A percentile compares a stretch with the other conserved stretches of the same genome.
These are phyloP conservation scores for Volucella inflata DNA, from an alignment of 2,888 invertebrate species.

Conservation along the genomic window DNA sequence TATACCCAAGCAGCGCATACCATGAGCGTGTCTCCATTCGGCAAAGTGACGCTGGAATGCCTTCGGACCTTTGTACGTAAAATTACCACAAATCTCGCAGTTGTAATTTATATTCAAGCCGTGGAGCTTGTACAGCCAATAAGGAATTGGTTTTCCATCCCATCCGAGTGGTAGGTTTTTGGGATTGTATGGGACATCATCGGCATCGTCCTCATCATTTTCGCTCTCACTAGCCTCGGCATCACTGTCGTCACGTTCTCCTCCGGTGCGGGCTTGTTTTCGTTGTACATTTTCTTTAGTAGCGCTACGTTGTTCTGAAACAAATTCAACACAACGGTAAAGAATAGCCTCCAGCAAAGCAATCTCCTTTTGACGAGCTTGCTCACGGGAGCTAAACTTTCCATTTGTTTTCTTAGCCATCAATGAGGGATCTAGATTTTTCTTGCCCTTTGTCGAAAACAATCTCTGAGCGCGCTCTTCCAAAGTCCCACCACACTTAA, in stretches of 20 bases:
- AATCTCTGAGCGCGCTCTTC: conserved; percentile 98
- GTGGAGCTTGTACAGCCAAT: conserved; percentile 99
- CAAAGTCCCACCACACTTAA: conserved; percentile 99
- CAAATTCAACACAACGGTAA: conserved; percentile 93
- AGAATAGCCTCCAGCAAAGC: conserved; percentile 95
- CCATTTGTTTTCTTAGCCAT: conserved; percentile 94
- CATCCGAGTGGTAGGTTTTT: conserved; percentile 99
- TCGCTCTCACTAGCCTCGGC: conserved; percentile 92
- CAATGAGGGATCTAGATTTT: conserved; percentile 94
- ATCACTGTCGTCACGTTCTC: conserved; percentile 95
- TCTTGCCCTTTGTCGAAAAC: conserved; percentile 97
- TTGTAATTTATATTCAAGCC: conserved; percentile 99
- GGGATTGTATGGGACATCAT: conserved; percentile 99
- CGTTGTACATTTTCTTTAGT: conserved; percentile 99
- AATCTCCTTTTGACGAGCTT: conserved; percentile 92
- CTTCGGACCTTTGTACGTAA: conserved; percentile 99
- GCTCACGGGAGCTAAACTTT: conserved; percentile 84
- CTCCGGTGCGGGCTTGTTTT: conserved; percentile 97
- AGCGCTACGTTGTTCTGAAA: conserved; percentile 93
- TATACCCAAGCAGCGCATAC: conserved; percentile 99
- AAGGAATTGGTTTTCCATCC: conserved; percentile 98
- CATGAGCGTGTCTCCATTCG: conserved; percentile 94
- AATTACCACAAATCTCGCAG: conserved; percentile 99
- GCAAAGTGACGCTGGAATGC: conserved; percentile 99
- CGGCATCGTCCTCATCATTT: conserved; percentile 94